Percentiles rank a stretch among this genome's conserved stretches.
phyloP scores from a whole-genome alignment of 2,888 invertebrate genomes.

The Acrocyrtus sp. region DNA sequence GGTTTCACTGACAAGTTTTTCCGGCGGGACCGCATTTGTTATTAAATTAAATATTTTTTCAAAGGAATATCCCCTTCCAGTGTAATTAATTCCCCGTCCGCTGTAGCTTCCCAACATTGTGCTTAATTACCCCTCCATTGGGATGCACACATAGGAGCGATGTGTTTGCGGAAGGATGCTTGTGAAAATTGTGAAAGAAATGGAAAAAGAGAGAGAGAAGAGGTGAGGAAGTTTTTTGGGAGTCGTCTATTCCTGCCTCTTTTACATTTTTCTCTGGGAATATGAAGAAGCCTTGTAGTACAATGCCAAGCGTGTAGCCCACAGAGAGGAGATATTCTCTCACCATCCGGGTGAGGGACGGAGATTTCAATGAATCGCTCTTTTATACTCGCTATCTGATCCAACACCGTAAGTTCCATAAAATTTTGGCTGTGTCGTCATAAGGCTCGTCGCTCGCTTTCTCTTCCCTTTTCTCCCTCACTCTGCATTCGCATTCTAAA shows the following conservation, averaged over 20 bases:
- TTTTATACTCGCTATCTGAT: conserved; percentile 41
- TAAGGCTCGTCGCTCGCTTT: conserved; percentile 18
- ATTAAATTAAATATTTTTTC: no score
- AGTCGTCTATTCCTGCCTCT: neutral
- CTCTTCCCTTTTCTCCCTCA: conserved; percentile 16
- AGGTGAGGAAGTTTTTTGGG: neutral
- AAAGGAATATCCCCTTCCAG: no score
- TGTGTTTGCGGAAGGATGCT: neutral
- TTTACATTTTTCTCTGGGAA: neutral
- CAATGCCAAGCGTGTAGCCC: neutral
- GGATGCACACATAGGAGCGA: no score
- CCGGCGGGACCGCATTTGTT: no score
- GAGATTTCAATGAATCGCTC: conserved; percentile 50
- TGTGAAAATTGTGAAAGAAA: neutral
- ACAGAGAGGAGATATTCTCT: conserved; percentile 28
- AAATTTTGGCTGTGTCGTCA: conserved; percentile 25
- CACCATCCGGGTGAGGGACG: conserved; percentile 39
- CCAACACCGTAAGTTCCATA: conserved; percentile 34
- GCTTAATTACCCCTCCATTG: no score
- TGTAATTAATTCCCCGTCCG: no score
- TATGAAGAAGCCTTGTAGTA: neutral
- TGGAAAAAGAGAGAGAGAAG: no score
- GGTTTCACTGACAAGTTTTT: no score
- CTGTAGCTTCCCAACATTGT: no score
- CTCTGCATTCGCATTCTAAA: conserved; percentile 26